Evolutionary conservation across 2,888 invertebrate genomes (phyloP), one percentile per base, ranked within the genome.

Genomic region (Bursaphelenchus okinawaensis): DNA sequence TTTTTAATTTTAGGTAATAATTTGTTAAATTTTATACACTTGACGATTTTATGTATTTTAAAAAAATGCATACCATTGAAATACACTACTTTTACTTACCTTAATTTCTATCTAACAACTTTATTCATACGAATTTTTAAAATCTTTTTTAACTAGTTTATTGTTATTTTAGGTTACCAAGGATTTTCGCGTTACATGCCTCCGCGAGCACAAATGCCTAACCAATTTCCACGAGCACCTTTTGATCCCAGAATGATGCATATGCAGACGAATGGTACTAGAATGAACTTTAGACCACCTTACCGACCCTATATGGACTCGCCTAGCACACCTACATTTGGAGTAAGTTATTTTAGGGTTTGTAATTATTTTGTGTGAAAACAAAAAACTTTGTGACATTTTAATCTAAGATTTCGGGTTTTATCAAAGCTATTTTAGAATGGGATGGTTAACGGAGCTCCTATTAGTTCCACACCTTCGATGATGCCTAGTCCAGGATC

Each of bases 361-460:
- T n/a, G n/a, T n/a, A n/a, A n/a, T n/a, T n/a, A n/a, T n/a, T n/a
- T 16, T 40, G 6, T 40, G 6, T 40, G 40, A 40, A 40, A 40
- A 40, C n/a, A 40, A 40, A 16, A 40, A 40, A 40, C 40, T 40
- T 4, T n/a, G n/a, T 40, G n/a, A n/a, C n/a, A n/a, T n/a, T n/a
- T n/a, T n/a, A n/a, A n/a, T n/a, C n/a, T n/a, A n/a, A n/a, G n/a
- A n/a, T n/a, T n/a, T n/a, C n/a, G n/a, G n/a, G n/a, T n/a, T n/a
- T n/a, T n/a, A n/a, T n/a, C n/a, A n/a, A 16, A 16, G 19, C 27
- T 7, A 3, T 54, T 55, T 62, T 54, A 62, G 59, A 28, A 68
- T 20, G 70, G 62, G 52, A 76, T 76, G 75, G 72, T 76, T 69
- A 70, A 71, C 8, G 75, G 74, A 52, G 74, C 74, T 8, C 65